These are phyloP conservation scores for Ceratosolen solmsi DNA, from an alignment of 1,140 invertebrate genomes.

Conservation along the genomic window DNA sequence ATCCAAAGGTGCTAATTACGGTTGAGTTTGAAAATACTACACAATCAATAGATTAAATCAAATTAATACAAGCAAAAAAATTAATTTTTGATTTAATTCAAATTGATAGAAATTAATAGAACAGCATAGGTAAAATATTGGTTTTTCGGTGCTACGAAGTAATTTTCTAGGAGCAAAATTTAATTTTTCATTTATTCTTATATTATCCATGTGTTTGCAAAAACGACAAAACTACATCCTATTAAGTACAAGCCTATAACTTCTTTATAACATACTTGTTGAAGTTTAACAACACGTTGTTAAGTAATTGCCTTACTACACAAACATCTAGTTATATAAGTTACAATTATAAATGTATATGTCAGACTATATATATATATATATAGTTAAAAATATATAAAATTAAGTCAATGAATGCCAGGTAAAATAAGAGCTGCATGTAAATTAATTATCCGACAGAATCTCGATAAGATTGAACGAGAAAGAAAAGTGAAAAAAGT, in stretches of 20 bases:
- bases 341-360: neutral
- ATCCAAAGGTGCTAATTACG: too few species aligned
- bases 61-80: neutral
- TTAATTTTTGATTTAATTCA: too few species aligned
- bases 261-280: constrained; percentile 4
- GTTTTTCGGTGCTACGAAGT: neutral
- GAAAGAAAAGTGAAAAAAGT: neutral
- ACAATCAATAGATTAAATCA: too few species aligned
- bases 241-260: constrained; percentile 2
- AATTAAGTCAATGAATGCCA: neutral
- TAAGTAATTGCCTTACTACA: constrained; percentile 4
- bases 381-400: neutral
- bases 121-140: neutral
- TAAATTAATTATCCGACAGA: neutral
- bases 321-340: neutral
- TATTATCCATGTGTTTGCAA: neutral
- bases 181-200: neutral
- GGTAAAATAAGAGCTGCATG: neutral
- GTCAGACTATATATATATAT: neutral
- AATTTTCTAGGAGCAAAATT: neutral
- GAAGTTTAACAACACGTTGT: constrained; percentile 11
- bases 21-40: too few species aligned
- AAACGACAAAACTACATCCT: neutral
- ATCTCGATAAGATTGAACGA: neutral
- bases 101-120: too few species aligned